phyloP scores from a whole-genome alignment of 64 coral and sea anemone genomes.

The Montipora foliosa region DNA sequence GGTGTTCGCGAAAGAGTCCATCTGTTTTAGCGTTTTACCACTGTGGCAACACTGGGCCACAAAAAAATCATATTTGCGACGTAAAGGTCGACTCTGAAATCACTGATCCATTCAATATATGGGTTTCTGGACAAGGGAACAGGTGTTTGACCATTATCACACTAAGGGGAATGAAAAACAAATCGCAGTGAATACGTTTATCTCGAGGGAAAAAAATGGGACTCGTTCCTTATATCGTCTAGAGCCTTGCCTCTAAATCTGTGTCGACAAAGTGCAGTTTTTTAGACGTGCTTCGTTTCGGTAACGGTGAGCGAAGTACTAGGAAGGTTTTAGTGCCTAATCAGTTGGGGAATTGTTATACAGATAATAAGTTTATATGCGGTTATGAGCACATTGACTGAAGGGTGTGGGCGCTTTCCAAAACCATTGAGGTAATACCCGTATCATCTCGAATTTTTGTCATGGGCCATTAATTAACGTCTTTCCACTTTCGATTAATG shows the following conservation, averaged over 20 bases:
- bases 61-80: neutral
- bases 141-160: neutral
- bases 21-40: neutral
- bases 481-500: neutral
- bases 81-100: neutral
- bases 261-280: neutral
- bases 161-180: neutral
- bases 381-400: neutral
- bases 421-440: conserved; percentile 15
- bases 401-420: neutral
- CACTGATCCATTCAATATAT: conserved; percentile 18
- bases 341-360: neutral
- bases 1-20: neutral
- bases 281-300: neutral
- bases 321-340: neutral
- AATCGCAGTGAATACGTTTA: neutral
- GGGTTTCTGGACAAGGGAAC: conserved; percentile 12
- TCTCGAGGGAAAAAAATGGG: neutral
- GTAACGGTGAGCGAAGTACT: neutral
- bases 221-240: neutral
- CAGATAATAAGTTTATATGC: neutral
- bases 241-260: neutral
- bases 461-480: neutral
- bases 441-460: neutral
- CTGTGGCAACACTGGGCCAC: neutral